Percentiles rank a stretch among this genome's conserved stretches.
Evolutionary conservation across 2,888 invertebrate genomes (phyloP).

Genomic region (Pristionchus japonicus): DNA sequence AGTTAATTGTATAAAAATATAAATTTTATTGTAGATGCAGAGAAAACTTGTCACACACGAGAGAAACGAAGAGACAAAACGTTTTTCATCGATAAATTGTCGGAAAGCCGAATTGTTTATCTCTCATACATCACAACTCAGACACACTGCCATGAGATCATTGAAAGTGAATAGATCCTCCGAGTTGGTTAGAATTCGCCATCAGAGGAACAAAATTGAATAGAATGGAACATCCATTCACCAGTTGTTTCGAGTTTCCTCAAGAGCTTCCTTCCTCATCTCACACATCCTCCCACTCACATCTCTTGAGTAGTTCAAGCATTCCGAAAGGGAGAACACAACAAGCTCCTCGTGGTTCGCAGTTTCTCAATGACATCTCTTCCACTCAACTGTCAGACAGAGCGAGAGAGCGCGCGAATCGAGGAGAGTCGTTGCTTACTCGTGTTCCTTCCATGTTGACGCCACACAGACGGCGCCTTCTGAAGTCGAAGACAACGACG

Average conservation of each 20-base stretch:
- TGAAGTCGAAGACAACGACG: no score
- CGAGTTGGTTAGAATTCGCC: no score
- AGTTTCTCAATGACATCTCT: no score
- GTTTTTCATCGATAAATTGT: constrained; percentile 23
- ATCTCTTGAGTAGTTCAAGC: neutral
- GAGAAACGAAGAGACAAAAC: constrained; percentile 18
- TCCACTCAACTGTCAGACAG: no score
- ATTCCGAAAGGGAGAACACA: neutral
- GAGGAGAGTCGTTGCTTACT: no score
- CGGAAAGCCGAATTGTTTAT: neutral
- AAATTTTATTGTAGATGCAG: neutral
- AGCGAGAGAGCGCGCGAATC: no score
- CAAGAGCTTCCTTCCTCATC: neutral
- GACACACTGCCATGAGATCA: neutral
- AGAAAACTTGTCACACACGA: neutral
- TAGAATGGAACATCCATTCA: no score
- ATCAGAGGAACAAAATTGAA: no score
- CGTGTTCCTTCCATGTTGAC: neutral
- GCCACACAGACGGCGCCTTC: neutral
- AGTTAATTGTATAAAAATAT: neutral
- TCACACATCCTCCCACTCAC: neutral
- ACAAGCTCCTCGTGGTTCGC: no score
- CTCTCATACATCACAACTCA: neutral
- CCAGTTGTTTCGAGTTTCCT: neutral
- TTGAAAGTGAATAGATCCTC: no score